Evolutionary conservation across 2,888 invertebrate genomes (phyloP), one percentile per base, ranked within the genome.

Genomic region (Acanthacorydalis orientalis): DNA sequence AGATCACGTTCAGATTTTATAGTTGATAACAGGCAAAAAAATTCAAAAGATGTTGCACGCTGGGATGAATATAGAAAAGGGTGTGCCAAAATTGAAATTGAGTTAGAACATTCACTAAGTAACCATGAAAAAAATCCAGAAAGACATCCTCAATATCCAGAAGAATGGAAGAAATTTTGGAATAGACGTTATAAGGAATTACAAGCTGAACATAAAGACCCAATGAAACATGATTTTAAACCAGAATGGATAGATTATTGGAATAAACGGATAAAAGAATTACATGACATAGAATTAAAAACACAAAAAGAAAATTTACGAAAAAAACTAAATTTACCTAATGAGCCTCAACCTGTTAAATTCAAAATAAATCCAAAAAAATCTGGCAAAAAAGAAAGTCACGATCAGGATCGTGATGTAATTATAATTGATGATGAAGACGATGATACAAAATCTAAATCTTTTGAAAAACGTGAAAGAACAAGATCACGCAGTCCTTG

Each of bases 131-230:
- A 83, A 58, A 83, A 85, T 59, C 90, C 90, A 0, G 89, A 90
- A 60, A 88, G 86, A 54, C 89, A 90, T 65, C 89, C 89, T 0
- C 73, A 82, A 3, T 90, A 90, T 61, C 83, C 85, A 0, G 85
- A 86, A 43, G 90, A 90, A 60, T 90, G 90, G 90, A 88, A 88
- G 59, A 80, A 79, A 59, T 89, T 88, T 62, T 90, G 89, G 89
- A 87, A 87, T 61, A 71, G 75, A 9, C 76, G 87, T 1, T 86
- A 84, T 60, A 84, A 83, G 60, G 85, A 87, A 63, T 66, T 87
- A 46, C 83, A 84, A 60, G 65, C 72, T n/a, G 77, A 77, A 62
- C 78, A 80, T 44, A 78, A 78, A 60, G 86, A 90, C 60, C 80
- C 85, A 0, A 72, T 79, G 33, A 80, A 79, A 52, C 78, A 88